A percentile compares a stretch with the other conserved stretches of the same genome.
Conservation (phyloP, 2,888 invertebrate genomes). For the Ametastegia equiseti region DNA sequence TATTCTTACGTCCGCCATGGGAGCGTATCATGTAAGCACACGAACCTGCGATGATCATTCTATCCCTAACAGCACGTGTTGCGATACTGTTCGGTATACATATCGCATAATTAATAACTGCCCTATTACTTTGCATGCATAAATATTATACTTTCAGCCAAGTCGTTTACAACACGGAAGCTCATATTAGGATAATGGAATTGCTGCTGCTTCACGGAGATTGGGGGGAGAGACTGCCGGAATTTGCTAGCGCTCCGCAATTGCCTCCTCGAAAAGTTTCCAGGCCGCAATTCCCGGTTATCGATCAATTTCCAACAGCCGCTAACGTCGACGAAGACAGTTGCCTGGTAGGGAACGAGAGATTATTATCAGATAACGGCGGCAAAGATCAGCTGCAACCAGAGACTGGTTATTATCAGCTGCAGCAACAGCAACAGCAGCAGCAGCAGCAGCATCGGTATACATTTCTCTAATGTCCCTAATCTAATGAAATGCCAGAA, state of each 20-base stretch:
- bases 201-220: conserved; percentile 82
- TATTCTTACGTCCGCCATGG: conserved; percentile 87
- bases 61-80: no score
- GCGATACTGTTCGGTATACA: no score
- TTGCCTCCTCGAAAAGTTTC: conserved; percentile 82
- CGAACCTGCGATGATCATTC: no score
- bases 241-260: conserved; percentile 82
- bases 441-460: conserved; percentile 39
- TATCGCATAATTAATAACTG: not conserved
- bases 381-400: conserved; percentile 36
- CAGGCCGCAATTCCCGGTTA: conserved; percentile 71
- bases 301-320: conserved; percentile 62
- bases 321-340: conserved; percentile 65
- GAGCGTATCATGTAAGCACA: conserved; percentile 84
- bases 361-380: conserved; percentile 39
- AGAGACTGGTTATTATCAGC: conserved; percentile 2
- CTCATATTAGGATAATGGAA: conserved; percentile 85
- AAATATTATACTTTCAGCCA: conserved; percentile 78
- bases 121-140: not conserved
- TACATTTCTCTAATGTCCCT: not conserved
- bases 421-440: conserved; percentile 9
- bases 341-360: conserved; percentile 54
- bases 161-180: conserved; percentile 86
- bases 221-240: conserved; percentile 83
- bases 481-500: no score